Evolutionary conservation across 2,797 vertebrate species (phyloP).

Genomic region (Lophius americanus): DNA sequence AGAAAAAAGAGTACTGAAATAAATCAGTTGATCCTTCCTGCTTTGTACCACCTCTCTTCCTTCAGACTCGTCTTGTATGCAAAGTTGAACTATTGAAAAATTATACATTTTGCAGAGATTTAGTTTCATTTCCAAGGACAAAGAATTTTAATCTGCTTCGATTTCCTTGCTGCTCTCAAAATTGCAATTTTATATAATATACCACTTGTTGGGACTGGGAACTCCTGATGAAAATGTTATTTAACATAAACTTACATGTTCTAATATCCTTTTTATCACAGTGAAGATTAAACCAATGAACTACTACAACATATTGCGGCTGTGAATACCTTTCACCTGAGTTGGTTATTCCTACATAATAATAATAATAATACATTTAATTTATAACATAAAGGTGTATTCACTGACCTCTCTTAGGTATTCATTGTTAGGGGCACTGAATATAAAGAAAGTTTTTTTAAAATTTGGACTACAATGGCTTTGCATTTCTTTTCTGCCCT

Average conservation of each 20-base stretch:
- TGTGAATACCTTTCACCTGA: background rate
- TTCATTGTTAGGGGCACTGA: too few relatives aligned
- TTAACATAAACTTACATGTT: too few relatives aligned
- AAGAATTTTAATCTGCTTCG: background rate
- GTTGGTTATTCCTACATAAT: background rate
- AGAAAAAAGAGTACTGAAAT: conserved; percentile 81
- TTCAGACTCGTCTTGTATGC: conserved; percentile 13
- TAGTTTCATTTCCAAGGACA: background rate
- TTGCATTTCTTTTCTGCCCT: conserved; percentile 24
- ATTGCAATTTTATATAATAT: background rate
- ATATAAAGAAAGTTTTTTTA: too few relatives aligned
- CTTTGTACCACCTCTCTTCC: conserved; percentile 34
- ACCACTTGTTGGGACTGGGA: background rate
- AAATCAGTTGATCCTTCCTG: conserved; percentile 58
- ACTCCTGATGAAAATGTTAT: background rate
- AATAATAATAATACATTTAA: too few relatives aligned
- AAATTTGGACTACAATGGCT: background rate
- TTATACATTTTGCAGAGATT: background rate
- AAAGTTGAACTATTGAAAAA: conserved; percentile 14
- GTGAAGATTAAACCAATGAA: background rate
- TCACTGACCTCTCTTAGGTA: background rate
- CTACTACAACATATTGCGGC: background rate
- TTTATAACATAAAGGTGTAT: background rate
- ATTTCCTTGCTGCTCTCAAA: too few relatives aligned
- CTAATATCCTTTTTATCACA: too few relatives aligned